Evolutionary conservation across 2,113 vertebrate species (phyloP).

Genomic region (Mus musculus): GRCm39 chr6:117000501-117001000

Average conservation of each 20-base stretch:
- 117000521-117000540: not conserved
- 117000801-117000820: not conserved
- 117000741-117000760: not conserved
- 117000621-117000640: not conserved
- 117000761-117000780: not conserved
- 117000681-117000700: not conserved
- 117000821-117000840: not conserved
- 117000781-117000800: not conserved
- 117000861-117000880: not conserved
- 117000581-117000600: not conserved
- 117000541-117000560: not conserved
- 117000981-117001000: not conserved
- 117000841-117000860: not conserved
- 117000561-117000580: not conserved
- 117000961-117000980: not conserved
- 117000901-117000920: not conserved
- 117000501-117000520: not conserved
- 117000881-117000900: not conserved
- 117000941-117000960: not conserved
- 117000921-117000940: not conserved
- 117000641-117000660: not conserved
- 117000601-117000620: not conserved
- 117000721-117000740: not conserved
- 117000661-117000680: not conserved
- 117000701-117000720: not conserved